Conservation (phyloP, 2,797 vertebrate genomes). For the Fundulus diaphanus region DNA sequence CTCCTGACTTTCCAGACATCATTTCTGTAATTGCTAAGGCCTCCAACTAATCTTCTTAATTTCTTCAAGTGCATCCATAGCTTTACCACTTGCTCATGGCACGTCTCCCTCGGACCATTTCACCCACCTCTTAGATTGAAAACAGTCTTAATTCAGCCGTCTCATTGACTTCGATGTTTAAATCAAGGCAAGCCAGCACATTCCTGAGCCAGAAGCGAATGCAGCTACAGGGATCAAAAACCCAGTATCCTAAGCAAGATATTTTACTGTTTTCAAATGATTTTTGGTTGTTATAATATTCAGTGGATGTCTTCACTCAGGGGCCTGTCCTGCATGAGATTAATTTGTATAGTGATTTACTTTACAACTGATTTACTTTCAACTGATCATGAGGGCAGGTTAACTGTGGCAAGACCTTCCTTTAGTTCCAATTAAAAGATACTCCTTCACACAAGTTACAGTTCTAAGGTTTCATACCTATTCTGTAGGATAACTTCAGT, state of each 20-base stretch:
- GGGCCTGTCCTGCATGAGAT: conserved; percentile 24
- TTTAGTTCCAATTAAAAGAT: background rate
- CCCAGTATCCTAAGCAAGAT: conserved; percentile 44
- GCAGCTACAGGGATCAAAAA: conserved; percentile 48
- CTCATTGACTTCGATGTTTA: conserved; percentile 51
- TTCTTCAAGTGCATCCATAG: conserved; percentile 68
- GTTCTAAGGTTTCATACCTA: background rate
- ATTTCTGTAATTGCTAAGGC: conserved; percentile 61
- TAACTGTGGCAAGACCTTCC: background rate
- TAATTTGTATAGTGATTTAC: conserved; percentile 26
- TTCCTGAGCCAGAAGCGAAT: conserved; percentile 42
- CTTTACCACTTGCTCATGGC: conserved; percentile 36
- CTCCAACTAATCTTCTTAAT: conserved; percentile 57
- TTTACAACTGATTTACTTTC: conserved; percentile 16
- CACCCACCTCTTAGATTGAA: conserved; percentile 22
- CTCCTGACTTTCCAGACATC: conserved; percentile 57
- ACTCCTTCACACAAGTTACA: background rate
- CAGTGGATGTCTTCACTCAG: conserved; percentile 39
- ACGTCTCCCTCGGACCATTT: conserved; percentile 47
- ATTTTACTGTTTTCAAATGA: conserved; percentile 45
- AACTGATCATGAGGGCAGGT: conserved; percentile 15
- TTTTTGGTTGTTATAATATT: conserved; percentile 23
- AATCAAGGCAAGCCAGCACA: conserved; percentile 49
- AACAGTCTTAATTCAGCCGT: conserved; percentile 61
- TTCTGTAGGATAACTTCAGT: background rate